Base-by-base conservation (phyloP, 2,888 invertebrate genomes). In the Netelia virgata region DNA sequence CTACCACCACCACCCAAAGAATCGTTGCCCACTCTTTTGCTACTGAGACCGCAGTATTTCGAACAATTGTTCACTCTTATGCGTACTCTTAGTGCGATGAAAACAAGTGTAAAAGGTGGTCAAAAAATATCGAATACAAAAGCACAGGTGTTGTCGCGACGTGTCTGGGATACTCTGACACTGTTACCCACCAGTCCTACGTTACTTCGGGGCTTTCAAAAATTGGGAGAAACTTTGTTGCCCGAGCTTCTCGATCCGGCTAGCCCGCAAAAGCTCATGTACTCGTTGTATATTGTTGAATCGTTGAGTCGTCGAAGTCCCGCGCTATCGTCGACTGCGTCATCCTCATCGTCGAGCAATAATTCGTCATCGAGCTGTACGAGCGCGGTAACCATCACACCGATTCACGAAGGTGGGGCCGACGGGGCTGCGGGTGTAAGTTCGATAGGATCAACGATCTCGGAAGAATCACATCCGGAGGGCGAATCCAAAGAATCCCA, bases 151-250 rank as follows among this genome's bases (percentile, higher is more conserved):
- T 94, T 98, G 69, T 98, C 98, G 0, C 95, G 98, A 43, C 96
- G 98, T 61, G 98, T 99, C 0, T 99, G 98, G 99, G 98, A 98
- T 91, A 97, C 98, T 73, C 94, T 99, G 28, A 98, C 98, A 92
- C 95, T 98, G 85, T 94, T 99, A 73, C 98, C 99, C 0, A 97
- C 98, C 0, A 98, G 97, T 94, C 98, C 98, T 0, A 96, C 96
- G 3, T 95, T 98, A 59, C 94, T 98, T 59, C 96, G 97, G 91
- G 97, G 97, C 3, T 98, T 98, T 92, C 97, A 97, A 92, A 96
- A 96, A 89, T 95, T 97, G 1, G 94, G 94, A 9, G 96, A 96
- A 89, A 95, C 95, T 11, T 95, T 96, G 70, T 94, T 98, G 66
- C 95, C 96, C 20, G 97, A 97, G 88, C 94, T 98, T 0, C 95